Evolutionary conservation across 2,888 invertebrate genomes (phyloP).

Genomic region (Xiphydria camelus): DNA sequence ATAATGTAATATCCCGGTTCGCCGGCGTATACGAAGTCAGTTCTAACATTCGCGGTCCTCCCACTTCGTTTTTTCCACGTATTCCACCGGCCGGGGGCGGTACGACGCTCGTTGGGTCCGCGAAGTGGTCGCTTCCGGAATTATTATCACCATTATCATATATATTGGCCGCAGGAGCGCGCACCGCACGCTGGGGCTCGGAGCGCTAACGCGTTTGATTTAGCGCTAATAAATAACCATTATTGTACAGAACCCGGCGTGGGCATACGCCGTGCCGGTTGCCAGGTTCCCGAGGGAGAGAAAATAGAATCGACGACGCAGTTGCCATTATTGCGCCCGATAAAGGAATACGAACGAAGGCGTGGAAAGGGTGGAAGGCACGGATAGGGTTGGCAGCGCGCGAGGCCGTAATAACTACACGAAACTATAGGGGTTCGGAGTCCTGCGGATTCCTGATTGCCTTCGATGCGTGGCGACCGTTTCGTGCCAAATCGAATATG

Average conservation of each 20-base stretch:
- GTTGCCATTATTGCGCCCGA: conserved; percentile 53
- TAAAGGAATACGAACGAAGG: too few relatives aligned
- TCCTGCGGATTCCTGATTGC: too few relatives aligned
- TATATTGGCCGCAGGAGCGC: conserved; percentile 43
- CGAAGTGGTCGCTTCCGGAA: conserved; percentile 47
- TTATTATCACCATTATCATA: conserved; percentile 56
- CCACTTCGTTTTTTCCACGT: conserved; percentile 3
- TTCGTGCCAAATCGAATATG: too few relatives aligned
- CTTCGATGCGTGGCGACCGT: too few relatives aligned
- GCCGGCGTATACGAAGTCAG: neutral
- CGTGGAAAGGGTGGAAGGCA: too few relatives aligned
- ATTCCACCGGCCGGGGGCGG: conserved; percentile 7
- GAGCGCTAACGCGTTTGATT: conserved; percentile 53
- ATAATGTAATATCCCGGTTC: neutral
- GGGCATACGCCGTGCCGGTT: conserved; percentile 26
- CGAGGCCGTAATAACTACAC: too few relatives aligned
- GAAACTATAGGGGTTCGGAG: too few relatives aligned
- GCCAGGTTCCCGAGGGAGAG: conserved; percentile 47
- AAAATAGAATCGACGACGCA: conserved; percentile 57
- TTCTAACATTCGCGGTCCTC: neutral
- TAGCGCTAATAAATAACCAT: conserved; percentile 57
- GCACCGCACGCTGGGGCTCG: conserved; percentile 16
- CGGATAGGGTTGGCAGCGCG: too few relatives aligned
- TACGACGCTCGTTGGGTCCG: conserved; percentile 23
- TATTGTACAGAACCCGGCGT: conserved; percentile 43